Conservation (phyloP, 2,797 vertebrate species). For the Megaceryle alcyon region DNA sequence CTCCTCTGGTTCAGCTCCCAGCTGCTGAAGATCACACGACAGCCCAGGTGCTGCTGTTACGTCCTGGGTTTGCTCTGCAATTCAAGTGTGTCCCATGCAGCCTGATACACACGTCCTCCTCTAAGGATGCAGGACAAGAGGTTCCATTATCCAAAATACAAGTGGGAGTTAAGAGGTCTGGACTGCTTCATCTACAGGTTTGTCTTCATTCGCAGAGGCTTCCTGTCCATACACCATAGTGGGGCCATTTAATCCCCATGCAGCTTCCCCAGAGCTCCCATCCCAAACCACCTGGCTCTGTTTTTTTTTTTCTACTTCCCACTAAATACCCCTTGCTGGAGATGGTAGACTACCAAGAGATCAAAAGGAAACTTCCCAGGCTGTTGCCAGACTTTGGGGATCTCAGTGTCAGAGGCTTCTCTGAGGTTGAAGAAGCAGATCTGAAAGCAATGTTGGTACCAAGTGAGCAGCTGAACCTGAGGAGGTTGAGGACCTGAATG, state of each 20-base stretch:
- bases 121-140: background rate
- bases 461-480: background rate
- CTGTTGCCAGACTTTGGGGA: background rate
- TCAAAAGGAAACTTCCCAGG: background rate
- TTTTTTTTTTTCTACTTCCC: background rate
- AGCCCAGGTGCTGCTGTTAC: background rate
- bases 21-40: background rate
- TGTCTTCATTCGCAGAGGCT: background rate
- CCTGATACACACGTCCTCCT: background rate
- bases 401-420: background rate
- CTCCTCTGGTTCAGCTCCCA: background rate
- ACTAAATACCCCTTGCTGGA: background rate
- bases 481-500: background rate
- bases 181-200: background rate
- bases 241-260: background rate
- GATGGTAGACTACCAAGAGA: background rate
- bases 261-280: background rate
- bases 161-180: background rate
- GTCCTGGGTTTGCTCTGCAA: background rate
- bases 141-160: background rate
- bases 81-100: background rate
- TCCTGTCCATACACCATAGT: fast-evolving
- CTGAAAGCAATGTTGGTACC: background rate
- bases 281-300: background rate
- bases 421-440: background rate